These are phyloP conservation scores for Kryptolebias marmoratus DNA, from an alignment of 2,113 vertebrate genomes.

Conservation along the genomic window DNA sequence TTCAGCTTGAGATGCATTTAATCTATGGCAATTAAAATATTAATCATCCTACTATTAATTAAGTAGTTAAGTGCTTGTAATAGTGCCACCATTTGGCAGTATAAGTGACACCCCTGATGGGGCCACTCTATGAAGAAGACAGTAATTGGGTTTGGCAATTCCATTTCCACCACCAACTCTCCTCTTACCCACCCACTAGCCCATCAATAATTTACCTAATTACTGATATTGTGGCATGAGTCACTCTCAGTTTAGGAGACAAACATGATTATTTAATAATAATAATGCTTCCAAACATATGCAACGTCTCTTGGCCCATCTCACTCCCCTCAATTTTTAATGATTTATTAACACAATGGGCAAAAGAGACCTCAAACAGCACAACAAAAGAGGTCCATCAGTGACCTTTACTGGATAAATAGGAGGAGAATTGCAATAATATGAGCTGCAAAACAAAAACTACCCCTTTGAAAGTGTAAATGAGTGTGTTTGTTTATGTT, in stretches of 20 bases:
- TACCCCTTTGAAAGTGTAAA: slow-evolving; percentile 29
- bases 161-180: slow-evolving; percentile 84
- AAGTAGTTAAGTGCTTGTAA: slow-evolving; percentile 82
- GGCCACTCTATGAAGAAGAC: slow-evolving; percentile 82
- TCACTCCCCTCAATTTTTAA: slow-evolving; percentile 82
- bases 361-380: slow-evolving; percentile 71
- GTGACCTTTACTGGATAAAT: slow-evolving; percentile 77
- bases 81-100: slow-evolving; percentile 83
- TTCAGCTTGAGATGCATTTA: slow-evolving; percentile 63
- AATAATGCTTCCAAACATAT: slow-evolving; percentile 90
- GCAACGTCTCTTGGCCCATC: slow-evolving; percentile 76
- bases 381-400: slow-evolving; percentile 78
- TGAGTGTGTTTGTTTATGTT: slow-evolving; percentile 30
- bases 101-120: slow-evolving; percentile 88
- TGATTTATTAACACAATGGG: slow-evolving; percentile 82
- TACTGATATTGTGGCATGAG: slow-evolving; percentile 87
- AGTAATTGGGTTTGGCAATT: slow-evolving; percentile 92
- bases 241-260: slow-evolving; percentile 92
- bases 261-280: slow-evolving; percentile 94
- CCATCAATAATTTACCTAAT: slow-evolving; percentile 96
- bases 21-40: slow-evolving; percentile 83
- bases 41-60: slow-evolving; percentile 85
- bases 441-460: slow-evolving; percentile 48
- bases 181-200: slow-evolving; percentile 76
- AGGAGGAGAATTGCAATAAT: slow-evolving; percentile 65